Evolutionary conservation across 2,113 vertebrate genomes (phyloP), one percentile per base, ranked within the genome.

Genomic region (Narcine bancroftii): DNA sequence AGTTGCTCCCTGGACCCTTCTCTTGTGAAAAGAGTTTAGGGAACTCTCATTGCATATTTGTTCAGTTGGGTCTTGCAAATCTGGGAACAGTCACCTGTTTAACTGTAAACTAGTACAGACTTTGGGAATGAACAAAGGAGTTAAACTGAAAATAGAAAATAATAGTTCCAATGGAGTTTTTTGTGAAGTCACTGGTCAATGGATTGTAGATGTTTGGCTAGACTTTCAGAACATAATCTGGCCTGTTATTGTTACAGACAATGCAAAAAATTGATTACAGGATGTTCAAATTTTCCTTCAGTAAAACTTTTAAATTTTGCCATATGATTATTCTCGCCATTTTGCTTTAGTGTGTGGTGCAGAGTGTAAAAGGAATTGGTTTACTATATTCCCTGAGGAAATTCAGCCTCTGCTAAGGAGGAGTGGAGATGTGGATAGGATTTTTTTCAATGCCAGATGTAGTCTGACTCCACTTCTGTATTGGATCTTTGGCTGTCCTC

Each of bases 331-430:
- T 69, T 91, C 89, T 69, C 4, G 42, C 89, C 63, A 45, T 69
- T n/a, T 91, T 60, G n/a, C 53, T 87, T 60, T 36, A 0, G 63
- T 47, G 65, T 91, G 36, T 47, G 15, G 21, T 69, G 63, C 60
- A 69, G 65, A 45, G 45, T 45, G 89, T 47, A 91, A 91, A 91
- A 91, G 69, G 65, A 39, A 66, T 89, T 15, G 53, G 4, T 91
- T 89, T 69, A 91, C 71, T 69, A 65, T 69, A 42, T 10, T 71
- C 42, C 65, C 89, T 69, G 9, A 47, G 29, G 89, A 39, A 69
- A 91, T 29, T 69, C 39, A 91, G 63, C 21, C 69, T 21, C 89
- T 33, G 42, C 89, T 69, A 87, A 36, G n/a, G n/a, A n/a, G n/a
- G n/a, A n/a, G n/a, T n/a, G n/a, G n/a, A n/a, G n/a, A n/a, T n/a